Conservation (phyloP, 2,113 vertebrate species). For the Tragelaphus imberbis region DNA sequence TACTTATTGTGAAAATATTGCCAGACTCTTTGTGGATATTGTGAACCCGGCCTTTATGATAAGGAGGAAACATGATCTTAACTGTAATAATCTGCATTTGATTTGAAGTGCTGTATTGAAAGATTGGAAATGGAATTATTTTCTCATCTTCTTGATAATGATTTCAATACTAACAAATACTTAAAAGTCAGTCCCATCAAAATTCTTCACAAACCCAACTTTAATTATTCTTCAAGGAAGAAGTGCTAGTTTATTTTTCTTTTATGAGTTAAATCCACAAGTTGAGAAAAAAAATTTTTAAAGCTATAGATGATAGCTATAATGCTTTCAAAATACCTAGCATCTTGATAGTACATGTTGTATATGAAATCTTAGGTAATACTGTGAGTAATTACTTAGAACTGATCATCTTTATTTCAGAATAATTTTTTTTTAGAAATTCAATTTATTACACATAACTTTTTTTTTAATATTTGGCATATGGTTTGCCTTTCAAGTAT, state of each 20-base stretch:
- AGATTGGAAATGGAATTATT: not conserved
- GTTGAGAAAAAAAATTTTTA: conserved; percentile 9
- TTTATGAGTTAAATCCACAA: not conserved
- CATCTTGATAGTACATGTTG: not conserved
- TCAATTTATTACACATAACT: not conserved
- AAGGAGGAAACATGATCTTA: not conserved
- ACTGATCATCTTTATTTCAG: not conserved
- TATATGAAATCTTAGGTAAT: not conserved
- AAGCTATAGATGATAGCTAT: not conserved
- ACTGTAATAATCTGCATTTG: conserved; percentile 6
- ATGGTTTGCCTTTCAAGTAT: not conserved
- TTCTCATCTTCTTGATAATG: not conserved
- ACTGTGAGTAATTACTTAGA: not conserved
- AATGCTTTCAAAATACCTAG: conserved; percentile 6
- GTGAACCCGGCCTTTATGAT: not conserved
- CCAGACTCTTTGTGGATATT: not conserved
- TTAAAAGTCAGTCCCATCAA: not conserved
- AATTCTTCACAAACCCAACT: conserved; percentile 20
- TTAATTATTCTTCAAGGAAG: conserved; percentile 4
- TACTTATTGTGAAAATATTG: not conserved
- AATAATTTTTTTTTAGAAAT: not conserved
- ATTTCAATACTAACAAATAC: not conserved
- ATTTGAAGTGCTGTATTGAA: not conserved
- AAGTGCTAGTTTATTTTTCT: conserved; percentile 21
- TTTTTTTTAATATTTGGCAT: not conserved